These are phyloP conservation scores for Chironomus riparius DNA, from an alignment of 2,888 invertebrate genomes.

Conservation along the genomic window DNA sequence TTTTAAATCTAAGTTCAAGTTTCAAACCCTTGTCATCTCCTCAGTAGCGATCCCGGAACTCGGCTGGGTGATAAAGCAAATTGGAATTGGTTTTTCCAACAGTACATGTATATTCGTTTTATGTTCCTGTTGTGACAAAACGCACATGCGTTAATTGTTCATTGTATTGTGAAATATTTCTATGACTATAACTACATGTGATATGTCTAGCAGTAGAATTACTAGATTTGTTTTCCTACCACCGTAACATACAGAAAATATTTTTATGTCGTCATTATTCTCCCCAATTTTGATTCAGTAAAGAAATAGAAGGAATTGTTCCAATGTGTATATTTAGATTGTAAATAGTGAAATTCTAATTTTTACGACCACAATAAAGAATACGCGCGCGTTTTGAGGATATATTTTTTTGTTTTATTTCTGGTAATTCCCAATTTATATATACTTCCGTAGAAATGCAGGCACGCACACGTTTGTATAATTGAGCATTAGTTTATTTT, in stretches of 20 bases:
- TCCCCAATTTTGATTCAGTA: background rate
- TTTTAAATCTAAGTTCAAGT: background rate
- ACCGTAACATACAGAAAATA: background rate
- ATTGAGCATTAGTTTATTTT: background rate
- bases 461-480: background rate
- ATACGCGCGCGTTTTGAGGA: background rate
- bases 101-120: background rate
- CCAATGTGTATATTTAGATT: too few relatives aligned
- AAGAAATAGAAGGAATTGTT: background rate
- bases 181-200: too few relatives aligned
- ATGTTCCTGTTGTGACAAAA: background rate
- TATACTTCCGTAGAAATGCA: background rate
- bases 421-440: background rate
- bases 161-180: conserved; percentile 12
- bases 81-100: background rate
- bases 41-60: background rate
- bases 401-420: background rate
- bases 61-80: background rate
- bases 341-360: background rate
- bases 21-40: background rate
- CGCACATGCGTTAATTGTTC: conserved; percentile 27
- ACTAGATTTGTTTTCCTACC: background rate
- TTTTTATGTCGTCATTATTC: background rate
- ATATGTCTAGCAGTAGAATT: too few relatives aligned
- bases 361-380: background rate